Conservation (phyloP, 2,113 vertebrate genomes). For the Oryzias javanicus region DNA sequence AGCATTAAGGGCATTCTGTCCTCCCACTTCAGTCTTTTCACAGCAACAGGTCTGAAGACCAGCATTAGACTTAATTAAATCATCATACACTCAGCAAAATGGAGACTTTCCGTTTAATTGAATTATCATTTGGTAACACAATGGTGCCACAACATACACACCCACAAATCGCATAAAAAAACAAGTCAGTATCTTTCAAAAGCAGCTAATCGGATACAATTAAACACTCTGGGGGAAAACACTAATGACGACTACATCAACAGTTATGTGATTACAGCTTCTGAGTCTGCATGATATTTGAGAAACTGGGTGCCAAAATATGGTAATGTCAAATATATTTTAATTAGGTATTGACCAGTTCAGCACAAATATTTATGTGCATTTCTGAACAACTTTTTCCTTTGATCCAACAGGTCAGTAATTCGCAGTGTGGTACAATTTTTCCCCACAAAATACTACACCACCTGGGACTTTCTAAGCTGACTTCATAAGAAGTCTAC, state of each 20-base stretch:
- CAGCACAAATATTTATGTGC: conserved; percentile 3
- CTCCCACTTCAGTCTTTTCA: conserved; percentile 50
- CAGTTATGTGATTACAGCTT: conserved; percentile 60
- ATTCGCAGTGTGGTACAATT: conserved; percentile 29
- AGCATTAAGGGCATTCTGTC: conserved; percentile 55
- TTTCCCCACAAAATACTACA: conserved; percentile 20
- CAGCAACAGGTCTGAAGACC: conserved; percentile 53
- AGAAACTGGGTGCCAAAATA: conserved; percentile 2
- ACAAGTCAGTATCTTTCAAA: conserved; percentile 48
- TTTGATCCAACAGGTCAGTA: conserved; percentile 48
- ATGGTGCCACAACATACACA: conserved; percentile 11
- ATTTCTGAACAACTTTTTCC: conserved; percentile 17
- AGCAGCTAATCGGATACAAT: conserved; percentile 51
- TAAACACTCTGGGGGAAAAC: conserved; percentile 17
- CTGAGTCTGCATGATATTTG: conserved; percentile 38
- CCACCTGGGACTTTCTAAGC: conserved; percentile 50
- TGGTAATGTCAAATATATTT: not conserved
- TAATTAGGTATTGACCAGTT: no score
- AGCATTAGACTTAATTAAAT: conserved; percentile 53
- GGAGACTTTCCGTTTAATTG: conserved; percentile 35
- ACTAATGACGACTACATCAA: conserved; percentile 31
- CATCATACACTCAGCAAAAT: conserved; percentile 28
- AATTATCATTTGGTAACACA: conserved; percentile 39
- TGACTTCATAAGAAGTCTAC: conserved; percentile 61
- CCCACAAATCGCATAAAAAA: conserved; percentile 34